Evolutionary conservation across 2,797 vertebrate genomes (phyloP).

Genomic region (Crenichthys baileyi): DNA sequence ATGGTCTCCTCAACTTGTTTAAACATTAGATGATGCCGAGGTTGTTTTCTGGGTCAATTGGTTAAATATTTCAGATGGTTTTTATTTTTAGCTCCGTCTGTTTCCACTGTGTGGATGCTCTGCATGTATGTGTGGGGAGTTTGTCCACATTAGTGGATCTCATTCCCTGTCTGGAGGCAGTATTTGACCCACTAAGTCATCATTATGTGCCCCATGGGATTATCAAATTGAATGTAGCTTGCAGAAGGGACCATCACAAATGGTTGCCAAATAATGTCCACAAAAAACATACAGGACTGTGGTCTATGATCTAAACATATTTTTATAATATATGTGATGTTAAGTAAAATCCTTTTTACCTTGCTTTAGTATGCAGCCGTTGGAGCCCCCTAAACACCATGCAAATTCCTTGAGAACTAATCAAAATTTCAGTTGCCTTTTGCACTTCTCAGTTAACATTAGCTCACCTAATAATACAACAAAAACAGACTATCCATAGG

Average conservation of each 20-base stretch:
- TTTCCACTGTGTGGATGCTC: constrained; percentile 75
- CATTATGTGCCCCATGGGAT: constrained; percentile 65
- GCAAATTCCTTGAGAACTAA: background rate
- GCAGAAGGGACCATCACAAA: constrained; percentile 53
- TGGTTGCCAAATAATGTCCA: constrained; percentile 38
- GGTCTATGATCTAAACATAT: background rate
- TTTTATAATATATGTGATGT: background rate
- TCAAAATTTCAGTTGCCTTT: background rate
- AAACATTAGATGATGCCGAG: constrained; percentile 75
- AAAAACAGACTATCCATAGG: constrained; percentile 9
- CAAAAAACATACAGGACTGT: constrained; percentile 3
- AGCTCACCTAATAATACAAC: background rate
- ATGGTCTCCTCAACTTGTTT: constrained; percentile 66
- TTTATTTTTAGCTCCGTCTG: constrained; percentile 83
- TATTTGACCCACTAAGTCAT: constrained; percentile 85
- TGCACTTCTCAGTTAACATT: constrained; percentile 3
- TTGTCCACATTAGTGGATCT: constrained; percentile 37
- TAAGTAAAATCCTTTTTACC: background rate
- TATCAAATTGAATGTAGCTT: constrained; percentile 64
- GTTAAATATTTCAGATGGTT: constrained; percentile 87
- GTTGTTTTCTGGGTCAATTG: constrained; percentile 86
- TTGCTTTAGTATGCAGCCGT: background rate
- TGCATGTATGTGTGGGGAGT: constrained; percentile 8
- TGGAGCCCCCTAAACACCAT: background rate
- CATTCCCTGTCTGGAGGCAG: constrained; percentile 72